These are phyloP conservation scores for Pentalonia nigronervosa DNA, from an alignment of 1,140 invertebrate genomes.

Conservation along the genomic window DNA sequence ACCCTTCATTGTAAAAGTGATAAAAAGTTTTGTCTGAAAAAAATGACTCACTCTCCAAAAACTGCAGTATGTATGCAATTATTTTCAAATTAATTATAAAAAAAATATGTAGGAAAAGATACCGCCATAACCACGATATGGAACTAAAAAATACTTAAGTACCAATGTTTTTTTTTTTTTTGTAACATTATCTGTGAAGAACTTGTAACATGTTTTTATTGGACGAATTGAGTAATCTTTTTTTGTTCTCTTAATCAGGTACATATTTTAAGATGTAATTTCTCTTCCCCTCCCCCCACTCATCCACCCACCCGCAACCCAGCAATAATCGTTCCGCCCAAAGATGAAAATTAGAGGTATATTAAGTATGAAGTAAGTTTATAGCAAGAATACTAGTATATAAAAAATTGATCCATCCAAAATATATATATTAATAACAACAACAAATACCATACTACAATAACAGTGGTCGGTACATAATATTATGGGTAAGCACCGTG, in stretches of 20 bases:
- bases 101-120: not conserved
- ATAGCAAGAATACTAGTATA: too few species aligned
- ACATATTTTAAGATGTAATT: not conserved
- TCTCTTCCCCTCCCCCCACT: not conserved
- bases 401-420: too few species aligned
- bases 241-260: too few species aligned
- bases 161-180: not conserved
- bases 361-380: too few species aligned
- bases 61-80: not conserved
- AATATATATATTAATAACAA: too few species aligned
- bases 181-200: not conserved
- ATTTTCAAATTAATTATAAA: not conserved
- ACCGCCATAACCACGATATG: not conserved
- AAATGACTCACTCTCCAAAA: not conserved
- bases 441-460: too few species aligned
- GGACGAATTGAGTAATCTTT: not conserved
- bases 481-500: too few species aligned
- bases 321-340: not conserved
- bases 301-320: too few species aligned
- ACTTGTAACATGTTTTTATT: not conserved
- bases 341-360: too few species aligned
- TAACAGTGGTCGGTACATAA: too few species aligned
- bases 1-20: not conserved
- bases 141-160: not conserved
- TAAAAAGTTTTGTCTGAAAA: not conserved